A percentile compares a stretch with the other conserved stretches of the same genome.
Conservation (phyloP, 1,140 invertebrate genomes). For the Solenopsis invicta region DNA sequence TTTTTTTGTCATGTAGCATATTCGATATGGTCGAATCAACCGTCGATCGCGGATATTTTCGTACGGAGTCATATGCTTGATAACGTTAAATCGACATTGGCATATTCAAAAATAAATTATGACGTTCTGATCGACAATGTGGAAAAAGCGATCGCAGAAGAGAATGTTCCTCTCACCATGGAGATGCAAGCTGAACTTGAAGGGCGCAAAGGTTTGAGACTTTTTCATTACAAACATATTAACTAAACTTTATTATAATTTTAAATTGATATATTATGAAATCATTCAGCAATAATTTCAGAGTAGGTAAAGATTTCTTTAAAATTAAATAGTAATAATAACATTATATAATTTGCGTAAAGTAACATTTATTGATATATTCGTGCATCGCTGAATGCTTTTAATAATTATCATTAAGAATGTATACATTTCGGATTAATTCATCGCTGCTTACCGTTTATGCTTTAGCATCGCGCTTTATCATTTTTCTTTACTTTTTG, state of each 20-base stretch:
- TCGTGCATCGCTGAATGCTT: neutral
- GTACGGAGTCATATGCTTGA: neutral
- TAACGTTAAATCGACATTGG: neutral
- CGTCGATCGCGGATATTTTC: neutral
- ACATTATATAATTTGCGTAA: neutral
- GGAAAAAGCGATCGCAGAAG: slow-evolving; percentile 92
- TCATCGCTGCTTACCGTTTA: slow-evolving; percentile 19
- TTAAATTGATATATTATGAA: neutral
- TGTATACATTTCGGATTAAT: neutral
- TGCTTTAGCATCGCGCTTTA: neutral
- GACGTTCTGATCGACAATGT: slow-evolving; percentile 91
- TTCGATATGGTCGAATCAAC: slow-evolving; percentile 5
- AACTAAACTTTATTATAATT: neutral
- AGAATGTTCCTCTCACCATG: slow-evolving; percentile 90
- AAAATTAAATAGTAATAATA: neutral
- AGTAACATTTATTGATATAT: neutral
- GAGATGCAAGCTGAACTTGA: slow-evolving; percentile 90
- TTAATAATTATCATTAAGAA: slow-evolving; percentile 9
- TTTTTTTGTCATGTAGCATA: slow-evolving; percentile 76
- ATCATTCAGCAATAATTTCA: slow-evolving; percentile 5
- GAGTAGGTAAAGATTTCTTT: neutral
- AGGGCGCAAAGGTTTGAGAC: slow-evolving; percentile 90
- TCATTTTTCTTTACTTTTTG: neutral
- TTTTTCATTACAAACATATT: slow-evolving; percentile 43
- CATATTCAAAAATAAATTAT: slow-evolving; percentile 83